These are phyloP conservation scores for Matsumurasca onukii DNA, from an alignment of 1,140 invertebrate genomes.

Conservation along the genomic window DNA sequence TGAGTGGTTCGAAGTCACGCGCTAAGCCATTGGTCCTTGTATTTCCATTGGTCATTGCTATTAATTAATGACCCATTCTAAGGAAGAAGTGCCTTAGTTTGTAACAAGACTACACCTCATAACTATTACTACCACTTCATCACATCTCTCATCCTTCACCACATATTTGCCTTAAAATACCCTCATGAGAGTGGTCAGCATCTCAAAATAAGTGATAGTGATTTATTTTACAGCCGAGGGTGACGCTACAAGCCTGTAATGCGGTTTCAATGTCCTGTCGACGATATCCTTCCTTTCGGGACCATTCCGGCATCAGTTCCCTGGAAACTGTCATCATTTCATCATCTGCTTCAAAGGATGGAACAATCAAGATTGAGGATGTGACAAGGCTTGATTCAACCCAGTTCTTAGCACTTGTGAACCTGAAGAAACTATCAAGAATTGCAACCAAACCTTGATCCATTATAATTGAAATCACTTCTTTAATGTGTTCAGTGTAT, in stretches of 20 bases:
- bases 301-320: slow-evolving; percentile 39
- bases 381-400: slow-evolving; percentile 34
- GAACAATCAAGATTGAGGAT: slow-evolving; percentile 35
- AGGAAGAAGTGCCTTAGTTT: too few species aligned
- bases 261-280: slow-evolving; percentile 38
- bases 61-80: too few species aligned
- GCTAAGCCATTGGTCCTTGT: too few species aligned
- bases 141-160: too few species aligned
- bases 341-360: slow-evolving; percentile 40
- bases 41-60: too few species aligned
- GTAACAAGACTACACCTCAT: too few species aligned
- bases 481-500: too few species aligned
- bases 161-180: too few species aligned
- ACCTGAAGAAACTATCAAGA: slow-evolving; percentile 21
- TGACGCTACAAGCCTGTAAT: slow-evolving; percentile 14
- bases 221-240: neutral
- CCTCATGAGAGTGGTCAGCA: too few species aligned
- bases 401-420: slow-evolving; percentile 31
- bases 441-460: neutral
- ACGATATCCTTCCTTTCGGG: slow-evolving; percentile 35
- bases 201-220: too few species aligned
- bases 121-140: too few species aligned
- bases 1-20: too few species aligned
- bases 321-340: slow-evolving; percentile 38
- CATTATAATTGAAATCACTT: neutral